Percentiles rank a stretch among this genome's conserved stretches.
These are phyloP conservation scores for Tachypleus tridentatus DNA, from an alignment of 1,140 invertebrate species.

Conservation along the genomic window DNA sequence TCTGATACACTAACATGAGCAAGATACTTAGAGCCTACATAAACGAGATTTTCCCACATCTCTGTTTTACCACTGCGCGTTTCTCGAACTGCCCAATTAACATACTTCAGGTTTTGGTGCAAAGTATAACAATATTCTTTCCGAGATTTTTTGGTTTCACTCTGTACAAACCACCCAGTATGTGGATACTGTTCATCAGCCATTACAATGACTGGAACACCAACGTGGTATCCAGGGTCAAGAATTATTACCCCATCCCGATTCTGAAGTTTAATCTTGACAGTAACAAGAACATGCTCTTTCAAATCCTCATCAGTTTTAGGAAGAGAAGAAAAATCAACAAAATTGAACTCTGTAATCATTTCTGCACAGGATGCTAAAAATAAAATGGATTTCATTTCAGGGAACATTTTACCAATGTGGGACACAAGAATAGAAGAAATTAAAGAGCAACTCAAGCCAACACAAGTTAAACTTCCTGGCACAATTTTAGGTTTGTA, in stretches of 20 bases:
- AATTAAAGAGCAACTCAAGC: constrained; percentile 64
- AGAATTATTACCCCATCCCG: constrained; percentile 61
- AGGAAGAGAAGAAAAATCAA: constrained; percentile 25
- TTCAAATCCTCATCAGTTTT: constrained; percentile 46
- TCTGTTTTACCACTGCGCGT: constrained; percentile 20
- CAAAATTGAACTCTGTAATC: constrained; percentile 24
- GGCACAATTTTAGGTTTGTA: constrained; percentile 63
- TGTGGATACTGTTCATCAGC: constrained; percentile 67
- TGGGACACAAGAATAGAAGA: constrained; percentile 38
- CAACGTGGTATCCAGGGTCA: constrained; percentile 82
- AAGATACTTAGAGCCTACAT: constrained; percentile 58
- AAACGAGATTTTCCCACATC: constrained; percentile 50
- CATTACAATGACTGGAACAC: constrained; percentile 73
- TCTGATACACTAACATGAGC: constrained; percentile 73
- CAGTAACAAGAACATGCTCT: constrained; percentile 73
- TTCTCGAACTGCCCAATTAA: constrained; percentile 64
- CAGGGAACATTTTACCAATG: constrained; percentile 47
- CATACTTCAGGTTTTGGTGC: constrained; percentile 52
- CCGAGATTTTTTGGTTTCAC: constrained; percentile 52
- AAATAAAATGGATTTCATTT: constrained; percentile 45
- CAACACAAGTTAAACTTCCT: constrained; percentile 74
- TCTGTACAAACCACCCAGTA: constrained; percentile 74
- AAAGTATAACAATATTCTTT: constrained; percentile 71
- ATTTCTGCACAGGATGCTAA: constrained; percentile 74
- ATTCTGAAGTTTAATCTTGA: constrained; percentile 56